Conservation (phyloP, 2,113 vertebrate species). For the Gavialis gangeticus region DNA sequence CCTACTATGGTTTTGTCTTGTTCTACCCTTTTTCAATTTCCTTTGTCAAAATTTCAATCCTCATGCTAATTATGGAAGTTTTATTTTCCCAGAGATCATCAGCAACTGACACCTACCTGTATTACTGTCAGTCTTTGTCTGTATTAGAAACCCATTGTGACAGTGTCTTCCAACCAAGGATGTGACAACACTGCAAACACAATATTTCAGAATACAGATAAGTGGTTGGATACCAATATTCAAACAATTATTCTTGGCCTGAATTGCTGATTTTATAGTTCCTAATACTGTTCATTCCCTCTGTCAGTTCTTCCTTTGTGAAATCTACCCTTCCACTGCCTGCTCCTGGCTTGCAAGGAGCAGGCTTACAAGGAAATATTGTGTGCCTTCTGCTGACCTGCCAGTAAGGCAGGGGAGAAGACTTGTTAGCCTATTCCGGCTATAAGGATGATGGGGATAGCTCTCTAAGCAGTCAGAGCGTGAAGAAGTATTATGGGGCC, state of each 20-base stretch:
- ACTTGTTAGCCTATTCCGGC: background rate
- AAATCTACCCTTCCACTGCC: background rate
- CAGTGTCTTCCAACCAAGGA: background rate
- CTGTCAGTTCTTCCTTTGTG: background rate
- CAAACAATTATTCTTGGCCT: background rate
- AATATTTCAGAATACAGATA: background rate
- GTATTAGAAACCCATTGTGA: background rate
- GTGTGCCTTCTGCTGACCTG: background rate
- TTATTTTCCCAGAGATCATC: background rate
- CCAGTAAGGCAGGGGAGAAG: background rate
- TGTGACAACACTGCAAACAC: background rate
- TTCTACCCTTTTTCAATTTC: background rate
- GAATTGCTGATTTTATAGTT: background rate
- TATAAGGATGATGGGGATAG: background rate
- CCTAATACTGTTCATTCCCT: background rate
- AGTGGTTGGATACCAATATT: background rate
- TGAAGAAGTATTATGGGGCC: too few relatives aligned
- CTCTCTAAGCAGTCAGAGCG: background rate
- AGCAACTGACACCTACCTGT: background rate
- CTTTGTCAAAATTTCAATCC: background rate
- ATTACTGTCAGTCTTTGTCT: background rate
- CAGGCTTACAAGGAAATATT: background rate
- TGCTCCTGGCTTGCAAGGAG: background rate
- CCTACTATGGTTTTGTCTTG: too few relatives aligned
- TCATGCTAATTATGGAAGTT: background rate